Percentiles rank a stretch among this genome's conserved stretches.
Conservation (phyloP, 2,888 invertebrate species). For the Temnothorax unifasciatus region DNA sequence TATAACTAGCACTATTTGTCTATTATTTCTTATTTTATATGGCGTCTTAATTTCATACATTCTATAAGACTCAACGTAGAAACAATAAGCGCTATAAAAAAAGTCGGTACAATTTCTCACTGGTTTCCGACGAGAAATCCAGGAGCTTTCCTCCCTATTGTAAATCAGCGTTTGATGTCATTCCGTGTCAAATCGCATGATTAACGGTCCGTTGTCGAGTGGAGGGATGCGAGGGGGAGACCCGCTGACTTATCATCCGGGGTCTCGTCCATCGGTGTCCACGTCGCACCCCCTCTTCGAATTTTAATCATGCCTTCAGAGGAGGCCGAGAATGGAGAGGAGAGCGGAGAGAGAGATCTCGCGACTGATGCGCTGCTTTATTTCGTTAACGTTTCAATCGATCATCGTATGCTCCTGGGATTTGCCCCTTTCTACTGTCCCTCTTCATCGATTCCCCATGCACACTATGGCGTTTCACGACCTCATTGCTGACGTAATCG, state of each 20-base stretch:
- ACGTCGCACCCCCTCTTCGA: conserved; percentile 43
- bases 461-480: conserved; percentile 50
- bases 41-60: not conserved
- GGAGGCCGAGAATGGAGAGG: conserved; percentile 22
- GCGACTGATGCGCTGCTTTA: conserved; percentile 73
- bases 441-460: conserved; percentile 28
- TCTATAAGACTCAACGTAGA: not conserved
- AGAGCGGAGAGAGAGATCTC: conserved; percentile 31
- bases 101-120: conserved; percentile 27
- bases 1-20: not conserved
- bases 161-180: conserved; percentile 82
- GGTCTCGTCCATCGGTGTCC: conserved; percentile 52
- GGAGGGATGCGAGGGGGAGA: conserved; percentile 33
- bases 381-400: conserved; percentile 81
- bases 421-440: conserved; percentile 57
- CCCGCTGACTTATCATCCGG: conserved; percentile 60
- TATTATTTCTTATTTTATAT: not conserved
- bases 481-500: conserved; percentile 55
- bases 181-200: conserved; percentile 80
- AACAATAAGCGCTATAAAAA: not conserved
- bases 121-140: conserved; percentile 74
- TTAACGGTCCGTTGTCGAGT: conserved; percentile 76
- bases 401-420: conserved; percentile 75
- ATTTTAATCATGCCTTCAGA: conserved; percentile 57
- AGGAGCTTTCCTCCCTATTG: conserved; percentile 67